Evolutionary conservation across 2,888 invertebrate species (phyloP).

Genomic region (Geotrupes spiniger): DNA sequence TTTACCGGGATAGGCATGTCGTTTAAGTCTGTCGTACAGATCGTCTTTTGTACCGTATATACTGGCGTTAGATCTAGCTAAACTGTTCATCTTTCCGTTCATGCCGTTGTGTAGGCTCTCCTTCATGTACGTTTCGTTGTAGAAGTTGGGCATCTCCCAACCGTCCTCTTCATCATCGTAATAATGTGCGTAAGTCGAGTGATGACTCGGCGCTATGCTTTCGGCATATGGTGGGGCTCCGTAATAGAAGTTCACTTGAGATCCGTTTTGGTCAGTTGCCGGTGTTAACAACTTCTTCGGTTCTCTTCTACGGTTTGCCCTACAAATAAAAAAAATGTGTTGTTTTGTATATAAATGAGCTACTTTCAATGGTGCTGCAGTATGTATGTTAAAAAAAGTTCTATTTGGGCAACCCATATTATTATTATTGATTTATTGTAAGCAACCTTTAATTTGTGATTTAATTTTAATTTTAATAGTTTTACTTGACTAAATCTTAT

Average conservation of each 20-base stretch:
- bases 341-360: too few species aligned
- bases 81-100: constrained; percentile 84
- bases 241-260: constrained; percentile 94
- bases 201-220: constrained; percentile 92
- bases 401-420: too few species aligned
- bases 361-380: too few species aligned
- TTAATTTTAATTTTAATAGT: background rate
- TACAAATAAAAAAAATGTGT: constrained; percentile 38
- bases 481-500: background rate
- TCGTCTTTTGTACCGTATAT: constrained; percentile 95
- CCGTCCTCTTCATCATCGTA: constrained; percentile 95
- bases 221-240: constrained; percentile 94
- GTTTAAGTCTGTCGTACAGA: constrained; percentile 90
- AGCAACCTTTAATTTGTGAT: too few species aligned
- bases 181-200: constrained; percentile 93
- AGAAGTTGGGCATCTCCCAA: constrained; percentile 97
- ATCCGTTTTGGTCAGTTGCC: constrained; percentile 87
- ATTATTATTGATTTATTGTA: too few species aligned
- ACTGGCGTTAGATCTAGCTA: constrained; percentile 89
- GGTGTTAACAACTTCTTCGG: constrained; percentile 88
- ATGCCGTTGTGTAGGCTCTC: constrained; percentile 80
- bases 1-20: constrained; percentile 92
- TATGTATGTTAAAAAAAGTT: too few species aligned
- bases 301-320: constrained; percentile 83
- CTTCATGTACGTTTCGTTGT: constrained; percentile 95